Conservation (phyloP, 2,797 vertebrate species). For the Hephaestus fuliginosus region DNA sequence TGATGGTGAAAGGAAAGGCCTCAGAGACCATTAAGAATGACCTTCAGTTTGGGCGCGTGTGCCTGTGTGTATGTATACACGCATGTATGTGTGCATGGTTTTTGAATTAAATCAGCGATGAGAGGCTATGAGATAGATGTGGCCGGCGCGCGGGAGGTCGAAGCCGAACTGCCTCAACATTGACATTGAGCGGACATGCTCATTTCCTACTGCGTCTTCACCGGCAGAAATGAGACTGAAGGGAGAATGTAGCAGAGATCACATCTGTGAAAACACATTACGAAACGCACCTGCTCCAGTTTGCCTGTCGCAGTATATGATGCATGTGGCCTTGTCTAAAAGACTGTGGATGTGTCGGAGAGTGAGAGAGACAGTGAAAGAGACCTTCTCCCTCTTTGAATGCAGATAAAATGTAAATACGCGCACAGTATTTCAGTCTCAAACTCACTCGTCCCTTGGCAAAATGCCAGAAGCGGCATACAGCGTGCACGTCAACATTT, state of each 20-base stretch:
- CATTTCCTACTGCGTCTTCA: slow-evolving; percentile 42
- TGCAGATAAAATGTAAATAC: slow-evolving; percentile 18
- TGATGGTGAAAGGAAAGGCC: slow-evolving; percentile 66
- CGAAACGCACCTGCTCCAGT: slow-evolving; percentile 56
- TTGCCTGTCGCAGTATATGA: slow-evolving; percentile 25
- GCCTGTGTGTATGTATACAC: not conserved
- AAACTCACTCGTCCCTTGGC: not conserved
- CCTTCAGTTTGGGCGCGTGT: slow-evolving; percentile 61
- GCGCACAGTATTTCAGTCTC: not conserved
- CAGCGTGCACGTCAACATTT: slow-evolving; percentile 20
- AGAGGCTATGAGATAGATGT: slow-evolving; percentile 61
- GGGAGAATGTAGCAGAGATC: slow-evolving; percentile 50
- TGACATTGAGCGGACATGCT: slow-evolving; percentile 62
- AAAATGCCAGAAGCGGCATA: slow-evolving; percentile 17
- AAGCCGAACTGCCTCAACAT: slow-evolving; percentile 38
- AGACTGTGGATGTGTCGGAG: slow-evolving; percentile 1
- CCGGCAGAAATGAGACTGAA: slow-evolving; percentile 40
- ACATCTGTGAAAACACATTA: slow-evolving; percentile 70
- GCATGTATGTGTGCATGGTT: slow-evolving; percentile 20
- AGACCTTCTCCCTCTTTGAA: slow-evolving; percentile 7
- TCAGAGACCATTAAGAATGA: slow-evolving; percentile 70
- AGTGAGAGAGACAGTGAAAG: slow-evolving; percentile 13
- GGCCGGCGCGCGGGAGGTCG: slow-evolving; percentile 37
- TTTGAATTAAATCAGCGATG: slow-evolving; percentile 56
- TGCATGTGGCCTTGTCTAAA: slow-evolving; percentile 31